Percentiles rank a stretch among this genome's conserved stretches.
Conservation (phyloP, 2,113 vertebrate genomes). For the Melanotaenia duboulayi region DNA sequence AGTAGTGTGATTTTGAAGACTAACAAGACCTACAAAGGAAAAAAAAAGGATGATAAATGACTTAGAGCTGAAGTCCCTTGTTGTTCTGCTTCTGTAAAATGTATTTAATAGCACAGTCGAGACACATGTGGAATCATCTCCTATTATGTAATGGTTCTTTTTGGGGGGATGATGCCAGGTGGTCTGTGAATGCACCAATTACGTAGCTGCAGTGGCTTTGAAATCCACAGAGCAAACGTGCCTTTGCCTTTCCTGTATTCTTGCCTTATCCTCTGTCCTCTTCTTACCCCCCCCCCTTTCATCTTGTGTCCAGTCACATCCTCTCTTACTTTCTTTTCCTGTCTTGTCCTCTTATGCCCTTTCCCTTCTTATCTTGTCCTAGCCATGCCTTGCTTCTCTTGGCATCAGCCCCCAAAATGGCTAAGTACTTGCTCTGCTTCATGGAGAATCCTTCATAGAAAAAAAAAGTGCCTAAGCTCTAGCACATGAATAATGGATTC, state of each 20-base stretch:
- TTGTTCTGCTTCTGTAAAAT: slow-evolving; percentile 17
- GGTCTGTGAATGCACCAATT: slow-evolving; percentile 51
- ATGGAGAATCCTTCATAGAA: neutral
- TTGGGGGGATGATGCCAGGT: slow-evolving; percentile 25
- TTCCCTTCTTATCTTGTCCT: slow-evolving; percentile 33
- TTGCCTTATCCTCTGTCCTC: slow-evolving; percentile 30
- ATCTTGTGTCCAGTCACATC: slow-evolving; percentile 19
- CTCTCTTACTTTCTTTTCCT: slow-evolving; percentile 23
- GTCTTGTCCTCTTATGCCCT: slow-evolving; percentile 31
- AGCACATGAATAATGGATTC: neutral
- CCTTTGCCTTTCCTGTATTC: slow-evolving; percentile 28
- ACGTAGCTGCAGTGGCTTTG: slow-evolving; percentile 32
- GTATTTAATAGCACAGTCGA: slow-evolving; percentile 32
- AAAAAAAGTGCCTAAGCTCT: neutral
- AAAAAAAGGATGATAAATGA: slow-evolving; percentile 1
- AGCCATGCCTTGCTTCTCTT: slow-evolving; percentile 10
- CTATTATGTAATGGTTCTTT: slow-evolving; percentile 46
- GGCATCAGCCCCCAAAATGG: slow-evolving; percentile 9
- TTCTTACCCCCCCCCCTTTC: slow-evolving; percentile 19
- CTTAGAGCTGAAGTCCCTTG: neutral
- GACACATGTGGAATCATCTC: slow-evolving; percentile 25
- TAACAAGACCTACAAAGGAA: neutral
- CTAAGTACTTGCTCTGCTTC: slow-evolving; percentile 5
- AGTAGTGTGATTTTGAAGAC: neutral
- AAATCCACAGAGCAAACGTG: slow-evolving; percentile 26